These are phyloP conservation scores for Papilio xuthus DNA, from an alignment of 1,140 invertebrate genomes.

Conservation along the genomic window DNA sequence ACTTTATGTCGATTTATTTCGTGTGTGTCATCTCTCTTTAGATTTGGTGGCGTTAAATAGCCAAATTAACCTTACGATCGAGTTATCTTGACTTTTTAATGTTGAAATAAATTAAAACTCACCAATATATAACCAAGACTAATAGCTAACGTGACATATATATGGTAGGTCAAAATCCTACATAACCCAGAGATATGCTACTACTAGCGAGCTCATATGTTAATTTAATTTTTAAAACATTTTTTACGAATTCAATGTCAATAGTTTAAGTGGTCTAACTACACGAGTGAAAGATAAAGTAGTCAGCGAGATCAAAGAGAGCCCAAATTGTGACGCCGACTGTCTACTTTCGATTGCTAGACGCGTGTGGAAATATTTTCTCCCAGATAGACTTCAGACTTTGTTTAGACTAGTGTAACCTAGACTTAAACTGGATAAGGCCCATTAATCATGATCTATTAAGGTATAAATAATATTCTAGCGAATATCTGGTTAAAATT, in stretches of 20 bases:
- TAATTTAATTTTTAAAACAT: too few species aligned
- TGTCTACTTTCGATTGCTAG: background rate
- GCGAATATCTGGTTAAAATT: background rate
- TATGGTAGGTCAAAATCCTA: too few species aligned
- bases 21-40: background rate
- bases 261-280: slow-evolving; percentile 1
- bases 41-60: background rate
- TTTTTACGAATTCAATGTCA: background rate
- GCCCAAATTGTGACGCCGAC: slow-evolving; percentile 39
- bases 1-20: background rate
- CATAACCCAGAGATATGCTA: too few species aligned
- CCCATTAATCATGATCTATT: slow-evolving; percentile 1
- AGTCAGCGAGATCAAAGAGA: slow-evolving; percentile 57
- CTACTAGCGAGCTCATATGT: too few species aligned
- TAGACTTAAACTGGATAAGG: background rate
- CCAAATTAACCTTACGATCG: background rate
- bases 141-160: background rate
- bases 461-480: background rate
- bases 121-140: background rate
- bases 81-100: background rate
- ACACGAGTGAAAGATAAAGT: slow-evolving; percentile 57
- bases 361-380: slow-evolving; percentile 36
- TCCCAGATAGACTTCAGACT: slow-evolving; percentile 15
- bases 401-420: background rate
- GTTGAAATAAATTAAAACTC: background rate